Conservation (phyloP, 2,888 invertebrate species). For the Clitarchus hookeri region DNA sequence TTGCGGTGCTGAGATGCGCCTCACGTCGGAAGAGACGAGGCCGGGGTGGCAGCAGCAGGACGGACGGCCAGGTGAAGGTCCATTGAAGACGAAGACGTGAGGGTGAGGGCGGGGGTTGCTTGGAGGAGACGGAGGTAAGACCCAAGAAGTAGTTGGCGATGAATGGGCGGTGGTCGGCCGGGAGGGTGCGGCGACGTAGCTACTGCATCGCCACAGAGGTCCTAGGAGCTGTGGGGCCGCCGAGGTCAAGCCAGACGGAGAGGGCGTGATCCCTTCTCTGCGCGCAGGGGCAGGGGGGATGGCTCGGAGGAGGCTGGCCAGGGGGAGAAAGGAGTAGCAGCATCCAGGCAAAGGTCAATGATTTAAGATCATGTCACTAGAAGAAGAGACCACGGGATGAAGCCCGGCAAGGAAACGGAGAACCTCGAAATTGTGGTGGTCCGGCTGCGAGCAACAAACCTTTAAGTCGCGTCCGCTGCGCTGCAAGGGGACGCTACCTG, state of each 20-base stretch:
- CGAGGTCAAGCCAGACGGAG: constrained; percentile 2
- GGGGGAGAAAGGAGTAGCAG: constrained; percentile 22
- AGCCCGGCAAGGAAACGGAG: constrained; percentile 23
- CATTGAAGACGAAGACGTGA: neutral
- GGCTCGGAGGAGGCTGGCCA: neutral
- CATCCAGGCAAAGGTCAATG: constrained; percentile 27
- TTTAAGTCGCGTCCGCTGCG: neutral
- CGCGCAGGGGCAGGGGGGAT: neutral
- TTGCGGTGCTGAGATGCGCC: too few relatives aligned
- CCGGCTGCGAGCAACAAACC: neutral
- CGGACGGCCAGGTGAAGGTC: neutral
- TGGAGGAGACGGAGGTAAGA: neutral
- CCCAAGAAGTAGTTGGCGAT: neutral
- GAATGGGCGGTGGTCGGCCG: constrained; percentile 14
- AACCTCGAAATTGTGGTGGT: constrained; percentile 25
- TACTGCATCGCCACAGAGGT: neutral
- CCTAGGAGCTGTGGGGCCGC: neutral
- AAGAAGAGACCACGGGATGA: constrained; percentile 23
- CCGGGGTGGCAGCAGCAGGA: too few relatives aligned
- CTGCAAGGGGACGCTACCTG: neutral
- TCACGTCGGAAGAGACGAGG: too few relatives aligned
- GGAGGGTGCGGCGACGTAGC: neutral
- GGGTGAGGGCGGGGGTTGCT: too few relatives aligned
- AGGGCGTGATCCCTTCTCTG: neutral
- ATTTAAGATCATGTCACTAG: constrained; percentile 26